Base-by-base conservation (phyloP, 2,797 vertebrate genomes). In the Zalophus californianus region DNA sequence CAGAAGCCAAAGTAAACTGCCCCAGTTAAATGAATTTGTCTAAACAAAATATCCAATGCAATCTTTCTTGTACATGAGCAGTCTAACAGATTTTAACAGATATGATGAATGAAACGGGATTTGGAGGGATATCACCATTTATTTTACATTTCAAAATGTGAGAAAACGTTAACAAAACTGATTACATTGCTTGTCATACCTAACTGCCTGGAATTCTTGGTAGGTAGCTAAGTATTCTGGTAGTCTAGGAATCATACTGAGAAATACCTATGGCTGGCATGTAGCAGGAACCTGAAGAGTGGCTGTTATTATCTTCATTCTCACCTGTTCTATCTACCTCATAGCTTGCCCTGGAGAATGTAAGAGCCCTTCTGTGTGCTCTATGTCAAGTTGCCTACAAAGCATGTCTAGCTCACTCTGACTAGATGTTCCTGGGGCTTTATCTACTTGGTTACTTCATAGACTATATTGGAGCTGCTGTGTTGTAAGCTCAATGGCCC, bases 161-260 rank as follows among this genome's bases (percentile, higher is more conserved):
- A 96, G 95, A 58, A 56, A 93, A 48, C 27, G 3, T 75, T 32
- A 90, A 80, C 38, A 95, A 93, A 96, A 91, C 2, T 25, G 60
- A 93, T 50, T 62, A 79, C 25, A 92, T 6, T 80, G 78, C 60
- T 92, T 91, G n/a, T 79, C 58, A 96, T 44, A 86, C 9, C 70
- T 86, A 94, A 91, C 10, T 93, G 44, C 38, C 27, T 90, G 20
- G 77, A 50, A 90, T 83, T 38, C 27, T 48, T 85, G 50, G 83
- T 70, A 91, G 54, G 56, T 2, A 89, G 38, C 64, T 32, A 68
- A 62, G 58, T 75, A 84, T 4, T 88, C 20, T 18, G 48, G 15
- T 11, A 86, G 32, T 73, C 27, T 58, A 73, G 52, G 77, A 91
- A 75, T 62, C 52, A 83, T 18, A 86, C 10, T 50, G 52, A 82